phyloP scores from a whole-genome alignment of 2,797 vertebrate genomes.

The Champsocephalus esox region DNA sequence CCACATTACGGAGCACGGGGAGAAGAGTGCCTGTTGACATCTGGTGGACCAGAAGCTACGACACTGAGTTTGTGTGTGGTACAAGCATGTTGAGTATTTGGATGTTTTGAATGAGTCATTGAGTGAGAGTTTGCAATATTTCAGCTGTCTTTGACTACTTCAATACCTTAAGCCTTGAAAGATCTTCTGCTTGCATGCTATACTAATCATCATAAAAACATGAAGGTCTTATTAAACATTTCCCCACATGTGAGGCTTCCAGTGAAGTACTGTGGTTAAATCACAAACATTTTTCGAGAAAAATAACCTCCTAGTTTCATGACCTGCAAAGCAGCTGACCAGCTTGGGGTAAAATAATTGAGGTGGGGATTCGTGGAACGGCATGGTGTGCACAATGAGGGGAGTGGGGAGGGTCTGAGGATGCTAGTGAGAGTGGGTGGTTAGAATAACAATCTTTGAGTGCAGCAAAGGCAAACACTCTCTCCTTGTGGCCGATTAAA shows the following conservation, averaged over 20 bases:
- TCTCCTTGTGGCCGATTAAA: constrained; percentile 69
- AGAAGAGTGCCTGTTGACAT: constrained; percentile 36
- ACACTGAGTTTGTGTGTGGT: constrained; percentile 52
- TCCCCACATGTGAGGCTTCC: constrained; percentile 42
- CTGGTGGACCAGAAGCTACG: constrained; percentile 12
- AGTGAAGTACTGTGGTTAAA: constrained; percentile 24
- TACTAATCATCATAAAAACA: constrained; percentile 61
- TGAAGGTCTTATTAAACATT: constrained; percentile 41
- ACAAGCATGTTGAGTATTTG: constrained; percentile 39
- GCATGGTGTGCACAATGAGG: constrained; percentile 31
- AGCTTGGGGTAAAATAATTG: constrained; percentile 45
- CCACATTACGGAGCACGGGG: neutral
- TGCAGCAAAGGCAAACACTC: constrained; percentile 66
- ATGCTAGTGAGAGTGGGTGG: constrained; percentile 65
- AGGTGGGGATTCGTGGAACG: constrained; percentile 18
- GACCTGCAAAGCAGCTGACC: constrained; percentile 47
- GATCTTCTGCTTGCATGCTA: constrained; percentile 51
- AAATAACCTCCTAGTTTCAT: constrained; percentile 34
- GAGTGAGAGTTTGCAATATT: constrained; percentile 51
- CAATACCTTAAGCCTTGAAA: constrained; percentile 44
- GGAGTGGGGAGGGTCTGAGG: constrained; percentile 52
- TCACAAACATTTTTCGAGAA: constrained; percentile 1
- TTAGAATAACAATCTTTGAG: constrained; percentile 78
- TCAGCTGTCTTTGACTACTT: constrained; percentile 43
- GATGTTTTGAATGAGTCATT: constrained; percentile 52